A percentile compares a stretch with the other conserved stretches of the same genome.
Conservation (phyloP, 2,113 vertebrate genomes). For the Barnardius zonarius region DNA sequence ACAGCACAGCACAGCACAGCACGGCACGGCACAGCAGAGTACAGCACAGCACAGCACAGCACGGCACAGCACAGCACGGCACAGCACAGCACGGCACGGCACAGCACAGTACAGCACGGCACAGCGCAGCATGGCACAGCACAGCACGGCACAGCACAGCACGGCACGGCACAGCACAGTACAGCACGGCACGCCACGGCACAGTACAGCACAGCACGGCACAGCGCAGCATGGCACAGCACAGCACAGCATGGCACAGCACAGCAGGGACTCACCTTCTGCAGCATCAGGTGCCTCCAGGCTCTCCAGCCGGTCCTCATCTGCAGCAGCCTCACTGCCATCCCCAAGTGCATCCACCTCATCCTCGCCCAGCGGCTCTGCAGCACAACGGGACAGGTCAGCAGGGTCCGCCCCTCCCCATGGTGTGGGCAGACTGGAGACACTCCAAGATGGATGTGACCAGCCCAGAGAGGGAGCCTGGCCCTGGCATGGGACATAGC, state of each 20-base stretch:
- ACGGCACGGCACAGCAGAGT: no score
- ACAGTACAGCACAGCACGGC: not conserved
- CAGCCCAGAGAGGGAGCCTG: not conserved
- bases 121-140: not conserved
- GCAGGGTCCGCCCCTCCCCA: fast-evolving
- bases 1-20: no score
- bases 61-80: fast-evolving
- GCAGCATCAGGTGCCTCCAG: conserved; percentile 19
- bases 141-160: fast-evolving
- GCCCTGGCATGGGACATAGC: not conserved
- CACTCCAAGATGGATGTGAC: not conserved
- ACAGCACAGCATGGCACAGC: not conserved
- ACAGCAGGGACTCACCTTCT: not conserved
- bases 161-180: fast-evolving
- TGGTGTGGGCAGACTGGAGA: fast-evolving
- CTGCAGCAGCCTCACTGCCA: not conserved
- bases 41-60: no score
- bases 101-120: not conserved
- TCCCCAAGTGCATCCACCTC: not conserved
- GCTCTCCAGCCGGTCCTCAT: conserved; percentile 58
- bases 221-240: not conserved
- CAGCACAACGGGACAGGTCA: not conserved
- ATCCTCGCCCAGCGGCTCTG: conserved; percentile 60
- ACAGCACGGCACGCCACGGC: fast-evolving
- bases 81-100: not conserved